Percentiles rank a stretch among this genome's conserved stretches.
Evolutionary conservation across 2,797 vertebrate genomes (phyloP).

Genomic region (Margarornis squamiger): DNA sequence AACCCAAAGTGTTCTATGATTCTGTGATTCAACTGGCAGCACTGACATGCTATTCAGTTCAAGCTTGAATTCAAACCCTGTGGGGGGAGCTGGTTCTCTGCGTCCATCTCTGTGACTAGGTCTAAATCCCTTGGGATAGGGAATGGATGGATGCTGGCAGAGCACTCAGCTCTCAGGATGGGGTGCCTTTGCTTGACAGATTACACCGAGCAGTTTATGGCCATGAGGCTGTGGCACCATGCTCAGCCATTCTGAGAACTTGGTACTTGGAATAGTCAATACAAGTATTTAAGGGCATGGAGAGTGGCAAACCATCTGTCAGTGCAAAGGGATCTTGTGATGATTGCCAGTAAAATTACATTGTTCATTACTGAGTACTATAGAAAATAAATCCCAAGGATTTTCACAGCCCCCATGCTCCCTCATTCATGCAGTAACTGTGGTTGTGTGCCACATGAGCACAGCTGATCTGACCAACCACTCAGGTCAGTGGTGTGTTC

Average conservation of each 20-base stretch:
- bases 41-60: neutral
- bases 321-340: accelerated
- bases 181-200: neutral
- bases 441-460: accelerated
- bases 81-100: neutral
- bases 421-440: neutral
- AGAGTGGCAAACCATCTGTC: neutral
- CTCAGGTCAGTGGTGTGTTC: neutral
- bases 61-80: neutral
- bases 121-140: neutral
- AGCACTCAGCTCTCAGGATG: neutral
- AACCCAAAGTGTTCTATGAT: neutral
- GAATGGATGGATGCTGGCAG: neutral
- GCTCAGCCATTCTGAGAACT: neutral
- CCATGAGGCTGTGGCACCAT: accelerated
- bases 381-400: neutral
- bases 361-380: neutral
- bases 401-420: neutral
- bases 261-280: accelerated
- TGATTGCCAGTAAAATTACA: neutral
- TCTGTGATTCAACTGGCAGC: neutral
- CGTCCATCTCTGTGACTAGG: neutral
- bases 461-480: neutral
- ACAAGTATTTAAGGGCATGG: no score
- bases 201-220: neutral